These are phyloP conservation scores for Aspiorhynchus laticeps DNA, from an alignment of 2,113 vertebrate genomes.

Conservation along the genomic window DNA sequence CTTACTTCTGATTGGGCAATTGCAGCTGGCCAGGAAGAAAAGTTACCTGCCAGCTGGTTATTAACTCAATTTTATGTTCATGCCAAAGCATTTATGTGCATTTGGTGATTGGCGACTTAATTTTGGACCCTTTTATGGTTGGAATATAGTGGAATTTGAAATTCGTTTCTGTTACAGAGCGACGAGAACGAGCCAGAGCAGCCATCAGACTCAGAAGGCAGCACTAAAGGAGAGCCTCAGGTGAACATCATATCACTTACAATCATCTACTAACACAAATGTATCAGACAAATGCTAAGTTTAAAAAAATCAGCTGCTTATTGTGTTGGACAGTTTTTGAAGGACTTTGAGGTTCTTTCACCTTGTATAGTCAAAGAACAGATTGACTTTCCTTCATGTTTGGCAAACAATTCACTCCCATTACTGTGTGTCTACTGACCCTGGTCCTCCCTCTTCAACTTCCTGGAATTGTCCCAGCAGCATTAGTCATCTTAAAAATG, in stretches of 20 bases:
- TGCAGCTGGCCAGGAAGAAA: neutral
- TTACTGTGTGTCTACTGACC: conserved; percentile 35
- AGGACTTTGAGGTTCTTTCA: conserved; percentile 4
- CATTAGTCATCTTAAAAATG: conserved; percentile 42
- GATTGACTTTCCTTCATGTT: conserved; percentile 51
- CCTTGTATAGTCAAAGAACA: conserved; percentile 42
- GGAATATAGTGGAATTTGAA: neutral
- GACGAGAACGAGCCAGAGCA: conserved; percentile 96
- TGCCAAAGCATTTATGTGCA: neutral
- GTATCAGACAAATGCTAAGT: neutral
- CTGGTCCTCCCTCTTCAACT: conserved; percentile 47
- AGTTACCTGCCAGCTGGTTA: neutral
- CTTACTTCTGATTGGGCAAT: neutral
- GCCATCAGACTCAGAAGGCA: conserved; percentile 89
- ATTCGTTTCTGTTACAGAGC: conserved; percentile 75
- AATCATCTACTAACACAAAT: conserved; percentile 1
- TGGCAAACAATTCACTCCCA: conserved; percentile 28
- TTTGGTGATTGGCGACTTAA: neutral
- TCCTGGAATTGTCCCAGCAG: conserved; percentile 63
- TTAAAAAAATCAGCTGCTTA: neutral
- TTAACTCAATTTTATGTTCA: neutral
- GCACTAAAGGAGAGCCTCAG: conserved; percentile 88
- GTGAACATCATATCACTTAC: conserved; percentile 67
- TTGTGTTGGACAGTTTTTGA: neutral
- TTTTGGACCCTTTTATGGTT: neutral